Evolutionary conservation across 2,797 vertebrate genomes (phyloP).

Genomic region (Myotis findleyi): DNA sequence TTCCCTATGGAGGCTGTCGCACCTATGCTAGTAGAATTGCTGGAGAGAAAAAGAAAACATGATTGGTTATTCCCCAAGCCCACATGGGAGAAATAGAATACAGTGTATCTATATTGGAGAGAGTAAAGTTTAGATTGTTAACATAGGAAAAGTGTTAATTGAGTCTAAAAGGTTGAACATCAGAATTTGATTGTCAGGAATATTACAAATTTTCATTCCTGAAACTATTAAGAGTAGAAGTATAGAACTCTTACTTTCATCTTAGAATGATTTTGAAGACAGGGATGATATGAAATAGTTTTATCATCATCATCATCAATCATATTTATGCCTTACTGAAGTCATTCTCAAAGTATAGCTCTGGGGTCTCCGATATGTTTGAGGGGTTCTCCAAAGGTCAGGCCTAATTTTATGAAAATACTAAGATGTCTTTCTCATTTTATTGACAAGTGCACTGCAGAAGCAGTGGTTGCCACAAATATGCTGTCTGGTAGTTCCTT

Average conservation of each 20-base stretch:
- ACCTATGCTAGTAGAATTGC: not conserved
- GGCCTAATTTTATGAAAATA: not conserved
- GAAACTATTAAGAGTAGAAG: slow-evolving; percentile 17
- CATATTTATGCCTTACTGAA: not conserved
- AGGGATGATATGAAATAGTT: not conserved
- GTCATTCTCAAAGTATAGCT: not conserved
- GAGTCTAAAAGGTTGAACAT: not conserved
- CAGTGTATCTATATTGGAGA: not conserved
- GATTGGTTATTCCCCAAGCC: not conserved
- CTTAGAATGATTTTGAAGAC: not conserved
- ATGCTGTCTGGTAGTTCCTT: not conserved
- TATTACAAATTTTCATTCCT: not conserved
- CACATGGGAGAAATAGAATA: not conserved
- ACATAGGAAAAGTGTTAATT: not conserved
- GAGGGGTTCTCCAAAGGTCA: not conserved
- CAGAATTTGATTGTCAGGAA: not conserved
- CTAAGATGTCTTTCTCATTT: not conserved
- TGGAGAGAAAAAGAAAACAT: not conserved
- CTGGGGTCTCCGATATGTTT: not conserved
- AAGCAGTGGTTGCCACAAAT: not conserved
- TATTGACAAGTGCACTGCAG: not conserved
- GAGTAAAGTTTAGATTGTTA: not conserved
- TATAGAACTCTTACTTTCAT: not conserved
- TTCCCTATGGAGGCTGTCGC: not conserved
- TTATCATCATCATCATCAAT: not conserved